phyloP scores from a whole-genome alignment of 2,113 vertebrate genomes.

The Catharus minimus region DNA sequence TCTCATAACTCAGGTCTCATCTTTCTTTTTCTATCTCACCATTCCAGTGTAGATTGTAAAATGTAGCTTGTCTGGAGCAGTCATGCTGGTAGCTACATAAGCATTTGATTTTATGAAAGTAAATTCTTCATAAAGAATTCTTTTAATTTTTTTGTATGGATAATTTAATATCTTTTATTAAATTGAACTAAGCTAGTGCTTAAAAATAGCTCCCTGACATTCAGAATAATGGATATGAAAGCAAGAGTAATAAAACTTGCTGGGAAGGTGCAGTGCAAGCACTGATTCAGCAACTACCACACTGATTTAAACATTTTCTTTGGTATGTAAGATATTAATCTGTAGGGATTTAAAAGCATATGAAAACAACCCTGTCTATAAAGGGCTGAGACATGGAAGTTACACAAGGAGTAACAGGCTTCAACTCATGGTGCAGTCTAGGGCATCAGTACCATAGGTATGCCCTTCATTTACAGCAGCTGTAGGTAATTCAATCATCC shows the following conservation, averaged over 20 bases:
- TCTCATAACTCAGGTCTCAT: neutral
- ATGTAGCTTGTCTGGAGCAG: neutral
- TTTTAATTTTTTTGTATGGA: constrained; percentile 8
- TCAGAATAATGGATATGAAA: constrained; percentile 56
- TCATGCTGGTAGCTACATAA: neutral
- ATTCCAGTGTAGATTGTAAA: neutral
- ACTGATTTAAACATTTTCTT: constrained; percentile 53
- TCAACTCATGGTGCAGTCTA: neutral
- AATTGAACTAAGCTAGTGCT: constrained; percentile 23
- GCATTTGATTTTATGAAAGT: constrained; percentile 4
- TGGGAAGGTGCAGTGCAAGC: constrained; percentile 26
- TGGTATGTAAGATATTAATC: constrained; percentile 28
- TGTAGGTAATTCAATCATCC: constrained; percentile 2
- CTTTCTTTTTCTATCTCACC: neutral
- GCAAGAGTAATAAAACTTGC: constrained; percentile 51
- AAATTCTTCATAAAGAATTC: constrained; percentile 14
- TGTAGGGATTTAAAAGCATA: neutral
- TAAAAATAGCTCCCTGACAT: constrained; percentile 60
- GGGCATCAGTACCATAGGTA: rapidly evolving
- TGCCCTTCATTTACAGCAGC: neutral
- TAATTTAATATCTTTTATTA: constrained; percentile 49
- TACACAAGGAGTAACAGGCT: neutral
- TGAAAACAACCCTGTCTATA: neutral
- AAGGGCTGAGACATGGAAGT: neutral
- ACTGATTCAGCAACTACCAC: constrained; percentile 40